Conservation (phyloP, 2,797 vertebrate species). For the Pipistrellus nathusii region DNA sequence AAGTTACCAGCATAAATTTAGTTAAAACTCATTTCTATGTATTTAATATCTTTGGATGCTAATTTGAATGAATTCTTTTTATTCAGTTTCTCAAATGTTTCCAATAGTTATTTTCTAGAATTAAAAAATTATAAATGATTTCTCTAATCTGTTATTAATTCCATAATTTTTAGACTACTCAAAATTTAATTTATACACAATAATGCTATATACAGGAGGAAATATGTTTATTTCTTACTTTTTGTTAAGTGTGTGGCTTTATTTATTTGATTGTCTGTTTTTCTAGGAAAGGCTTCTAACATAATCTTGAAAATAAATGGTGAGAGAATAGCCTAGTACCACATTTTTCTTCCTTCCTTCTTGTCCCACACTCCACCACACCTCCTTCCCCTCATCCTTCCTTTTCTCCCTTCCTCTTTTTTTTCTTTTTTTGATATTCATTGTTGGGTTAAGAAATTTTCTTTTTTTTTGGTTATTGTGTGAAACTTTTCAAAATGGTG, state of each 20-base stretch:
- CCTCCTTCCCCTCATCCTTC: no score
- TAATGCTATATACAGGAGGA: neutral
- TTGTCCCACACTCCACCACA: no score
- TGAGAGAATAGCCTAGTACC: neutral
- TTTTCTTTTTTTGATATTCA: neutral
- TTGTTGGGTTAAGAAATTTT: neutral
- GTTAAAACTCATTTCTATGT: neutral
- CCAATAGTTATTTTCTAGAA: neutral
- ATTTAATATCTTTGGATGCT: neutral
- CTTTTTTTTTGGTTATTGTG: neutral
- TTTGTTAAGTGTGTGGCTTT: neutral
- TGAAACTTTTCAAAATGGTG: neutral
- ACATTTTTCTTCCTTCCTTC: neutral
- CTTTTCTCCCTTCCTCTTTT: neutral
- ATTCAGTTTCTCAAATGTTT: neutral
- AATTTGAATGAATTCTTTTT: neutral
- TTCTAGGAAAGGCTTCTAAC: neutral
- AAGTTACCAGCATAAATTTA: neutral
- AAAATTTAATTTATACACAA: neutral
- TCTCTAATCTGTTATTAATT: neutral
- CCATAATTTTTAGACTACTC: neutral
- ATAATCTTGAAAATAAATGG: neutral
- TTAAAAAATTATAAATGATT: neutral
- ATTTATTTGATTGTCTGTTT: neutral
- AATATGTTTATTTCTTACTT: neutral